Base-by-base conservation (phyloP, 1,140 invertebrate species). In the Papilio xuthus region DNA sequence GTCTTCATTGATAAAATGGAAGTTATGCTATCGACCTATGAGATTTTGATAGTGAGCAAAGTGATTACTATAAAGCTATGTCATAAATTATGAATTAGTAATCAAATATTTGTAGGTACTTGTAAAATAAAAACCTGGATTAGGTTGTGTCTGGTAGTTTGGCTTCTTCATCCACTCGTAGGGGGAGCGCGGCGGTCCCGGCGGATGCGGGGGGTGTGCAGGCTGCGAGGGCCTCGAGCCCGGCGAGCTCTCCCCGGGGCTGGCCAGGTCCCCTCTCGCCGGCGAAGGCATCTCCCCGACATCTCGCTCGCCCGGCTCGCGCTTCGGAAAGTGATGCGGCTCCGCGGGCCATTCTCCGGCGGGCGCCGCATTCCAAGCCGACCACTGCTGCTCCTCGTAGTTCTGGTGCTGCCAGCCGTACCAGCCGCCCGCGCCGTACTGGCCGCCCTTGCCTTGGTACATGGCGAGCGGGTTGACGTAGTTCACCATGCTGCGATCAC, bases 141-240 rank as follows among this genome's bases (percentile, higher is more conserved):
- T 97, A 0, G 96, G 96, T 86, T 97, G 96, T 69, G 94, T 96
- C 87, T 97, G 97, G 89, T 98, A 98, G 12, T 96, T 96, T 0
- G 97, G 96, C 89, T 97, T 98, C 88, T 97, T 98, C 96, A 98
- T 98, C 97, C 97, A 98, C 82, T 98, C 97, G 88, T 96, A 98
- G 0, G 97, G 97, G 74, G 96, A 97, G 18, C 97, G 94, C 18
- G 95, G 95, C 2, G 96, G 96, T 9, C 95, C 94, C 18, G 97
- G 97, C 86, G 90, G 88, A 79, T 95, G 94, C 28, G 94, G 92
- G 0, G 94, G 92, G 78, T 95, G 94, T 23, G 94, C 92, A 0
- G 94, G 87, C 80, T 95, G 94, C 28, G 94, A 93, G 0, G 94
- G 92, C 71, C 93, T 80, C 8, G 94, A 93, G 6, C 92, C 93